Percentiles rank a stretch among this genome's conserved stretches.
Conservation (phyloP, 2,888 invertebrate species). For the Hyposoter didymator region DNA sequence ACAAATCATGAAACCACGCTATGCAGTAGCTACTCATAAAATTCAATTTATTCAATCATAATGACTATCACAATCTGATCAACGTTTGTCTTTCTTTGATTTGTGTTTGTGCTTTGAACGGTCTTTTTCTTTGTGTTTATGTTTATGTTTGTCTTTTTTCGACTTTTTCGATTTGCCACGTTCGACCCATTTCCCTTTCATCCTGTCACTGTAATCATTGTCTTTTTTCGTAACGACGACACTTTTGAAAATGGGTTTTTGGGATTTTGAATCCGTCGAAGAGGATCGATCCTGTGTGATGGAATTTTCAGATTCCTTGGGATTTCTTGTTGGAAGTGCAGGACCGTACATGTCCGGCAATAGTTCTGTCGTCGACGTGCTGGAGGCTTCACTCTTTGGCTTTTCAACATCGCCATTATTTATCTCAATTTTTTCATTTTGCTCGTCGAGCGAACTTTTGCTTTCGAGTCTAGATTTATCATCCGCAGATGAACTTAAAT, state of each 20-base stretch:
- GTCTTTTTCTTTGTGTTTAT: conserved; percentile 79
- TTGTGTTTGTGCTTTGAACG: conserved; percentile 78
- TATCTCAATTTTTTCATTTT: conserved; percentile 3
- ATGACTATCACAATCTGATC: conserved; percentile 27
- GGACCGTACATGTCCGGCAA: conserved; percentile 86
- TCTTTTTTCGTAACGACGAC: conserved; percentile 72
- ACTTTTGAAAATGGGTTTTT: conserved; percentile 75
- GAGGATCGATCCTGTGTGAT: conserved; percentile 32
- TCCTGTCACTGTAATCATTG: conserved; percentile 37
- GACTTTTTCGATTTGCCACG: conserved; percentile 74
- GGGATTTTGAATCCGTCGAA: conserved; percentile 47
- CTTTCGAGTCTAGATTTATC: neutral
- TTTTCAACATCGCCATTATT: conserved; percentile 29
- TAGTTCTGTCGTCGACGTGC: conserved; percentile 53
- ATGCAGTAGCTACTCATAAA: neutral
- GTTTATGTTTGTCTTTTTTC: conserved; percentile 81
- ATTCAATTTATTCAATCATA: neutral
- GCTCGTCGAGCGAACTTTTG: conserved; percentile 4
- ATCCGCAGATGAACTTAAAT: conserved; percentile 3
- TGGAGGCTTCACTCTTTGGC: neutral
- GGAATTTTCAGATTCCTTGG: conserved; percentile 62
- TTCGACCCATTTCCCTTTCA: conserved; percentile 78
- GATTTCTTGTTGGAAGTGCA: conserved; percentile 85
- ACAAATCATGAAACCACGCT: neutral
- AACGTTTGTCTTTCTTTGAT: conserved; percentile 78